Percentiles rank a stretch among this genome's conserved stretches.
These are phyloP conservation scores for Myrmophylax atrothorax DNA, from an alignment of 2,113 vertebrate genomes.

Conservation along the genomic window DNA sequence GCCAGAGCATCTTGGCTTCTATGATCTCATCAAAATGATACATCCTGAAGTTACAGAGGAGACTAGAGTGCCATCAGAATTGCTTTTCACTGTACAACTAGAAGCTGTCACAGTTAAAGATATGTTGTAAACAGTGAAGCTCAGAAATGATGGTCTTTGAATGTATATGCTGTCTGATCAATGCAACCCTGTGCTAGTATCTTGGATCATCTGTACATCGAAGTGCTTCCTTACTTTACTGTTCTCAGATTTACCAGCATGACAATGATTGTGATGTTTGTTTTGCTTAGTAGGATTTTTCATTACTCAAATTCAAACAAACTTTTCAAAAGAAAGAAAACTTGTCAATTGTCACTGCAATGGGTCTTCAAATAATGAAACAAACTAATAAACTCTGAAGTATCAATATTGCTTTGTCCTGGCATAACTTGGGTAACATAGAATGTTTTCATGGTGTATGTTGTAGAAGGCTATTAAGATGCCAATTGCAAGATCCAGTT, in stretches of 20 bases:
- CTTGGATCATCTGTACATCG: neutral
- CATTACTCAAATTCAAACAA: neutral
- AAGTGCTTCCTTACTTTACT: neutral
- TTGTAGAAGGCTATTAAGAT: neutral
- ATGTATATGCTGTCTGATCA: neutral
- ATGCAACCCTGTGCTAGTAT: neutral
- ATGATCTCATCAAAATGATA: neutral
- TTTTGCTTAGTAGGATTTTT: neutral
- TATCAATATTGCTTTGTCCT: neutral
- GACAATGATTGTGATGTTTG: accelerated
- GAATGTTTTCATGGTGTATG: neutral
- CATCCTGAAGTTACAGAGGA: neutral
- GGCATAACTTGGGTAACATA: neutral
- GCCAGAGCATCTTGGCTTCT: neutral
- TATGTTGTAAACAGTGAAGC: neutral
- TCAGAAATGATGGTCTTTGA: neutral
- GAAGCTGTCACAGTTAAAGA: neutral
- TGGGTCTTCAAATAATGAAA: neutral
- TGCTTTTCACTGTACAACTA: neutral
- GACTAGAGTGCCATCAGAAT: neutral
- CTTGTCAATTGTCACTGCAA: neutral
- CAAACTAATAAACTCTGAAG: neutral
- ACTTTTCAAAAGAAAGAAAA: neutral
- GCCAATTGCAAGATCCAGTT: neutral
- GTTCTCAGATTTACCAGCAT: neutral